These are phyloP conservation scores for Ia io DNA, from an alignment of 2,113 vertebrate species.

Conservation along the genomic window DNA sequence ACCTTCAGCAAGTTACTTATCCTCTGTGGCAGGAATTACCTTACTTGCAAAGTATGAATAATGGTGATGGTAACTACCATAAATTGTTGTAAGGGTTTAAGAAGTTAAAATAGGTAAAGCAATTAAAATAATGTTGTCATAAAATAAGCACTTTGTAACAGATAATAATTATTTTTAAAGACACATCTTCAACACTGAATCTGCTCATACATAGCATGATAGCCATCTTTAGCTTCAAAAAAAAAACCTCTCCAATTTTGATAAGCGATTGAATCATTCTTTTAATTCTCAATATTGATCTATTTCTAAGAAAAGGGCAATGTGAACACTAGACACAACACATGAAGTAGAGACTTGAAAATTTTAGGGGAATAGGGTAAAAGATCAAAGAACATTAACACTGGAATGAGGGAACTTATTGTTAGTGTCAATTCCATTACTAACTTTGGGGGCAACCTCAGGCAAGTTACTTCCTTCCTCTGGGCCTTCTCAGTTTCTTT, in stretches of 20 bases:
- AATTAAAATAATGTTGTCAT: not conserved
- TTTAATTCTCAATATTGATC: not conserved
- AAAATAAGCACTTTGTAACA: not conserved
- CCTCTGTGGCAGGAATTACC: not conserved
- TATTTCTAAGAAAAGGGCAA: not conserved
- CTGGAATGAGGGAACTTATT: not conserved
- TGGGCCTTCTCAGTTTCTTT: not conserved
- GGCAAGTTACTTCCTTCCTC: not conserved
- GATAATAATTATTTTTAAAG: not conserved
- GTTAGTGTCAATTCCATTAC: not conserved
- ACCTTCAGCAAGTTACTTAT: not conserved
- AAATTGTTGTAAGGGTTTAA: not conserved
- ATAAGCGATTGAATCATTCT: not conserved
- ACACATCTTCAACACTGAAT: not conserved
- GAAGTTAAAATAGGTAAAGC: not conserved
- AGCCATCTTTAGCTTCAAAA: not conserved
- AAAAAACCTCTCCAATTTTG: not conserved
- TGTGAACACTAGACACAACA: not conserved
- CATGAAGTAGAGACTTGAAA: not conserved
- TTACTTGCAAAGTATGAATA: not conserved
- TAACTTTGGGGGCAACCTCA: not conserved
- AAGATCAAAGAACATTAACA: not conserved
- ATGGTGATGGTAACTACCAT: not conserved
- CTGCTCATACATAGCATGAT: not conserved
- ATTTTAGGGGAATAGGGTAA: not conserved